Percentiles rank a stretch among this genome's conserved stretches.
These are phyloP conservation scores for Caenorhabditis afra DNA, from an alignment of 2,888 invertebrate genomes.

Conservation along the genomic window DNA sequence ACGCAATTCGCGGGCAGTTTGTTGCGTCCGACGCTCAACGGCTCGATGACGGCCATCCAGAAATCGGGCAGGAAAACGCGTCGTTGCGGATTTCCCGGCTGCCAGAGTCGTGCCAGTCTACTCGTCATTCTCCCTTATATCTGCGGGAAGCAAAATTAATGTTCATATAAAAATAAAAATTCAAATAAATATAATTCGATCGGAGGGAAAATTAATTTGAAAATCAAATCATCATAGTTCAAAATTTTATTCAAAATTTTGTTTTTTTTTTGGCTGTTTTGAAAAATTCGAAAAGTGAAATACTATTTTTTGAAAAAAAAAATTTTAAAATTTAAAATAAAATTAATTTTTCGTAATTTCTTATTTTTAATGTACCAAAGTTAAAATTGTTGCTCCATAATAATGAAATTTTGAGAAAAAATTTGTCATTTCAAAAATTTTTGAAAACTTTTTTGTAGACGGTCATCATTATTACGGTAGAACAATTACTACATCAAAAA, in stretches of 20 bases:
- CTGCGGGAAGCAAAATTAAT: neutral
- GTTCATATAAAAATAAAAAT: neutral
- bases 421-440: no score
- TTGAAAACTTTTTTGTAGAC: no score
- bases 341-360: no score
- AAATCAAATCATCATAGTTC: no score
- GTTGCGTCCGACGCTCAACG: slow-evolving; percentile 83
- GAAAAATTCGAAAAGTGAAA: neutral
- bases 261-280: neutral
- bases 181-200: no score
- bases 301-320: neutral
- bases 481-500: no score
- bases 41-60: slow-evolving; percentile 93
- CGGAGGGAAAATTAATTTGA: no score
- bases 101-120: slow-evolving; percentile 76
- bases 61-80: slow-evolving; percentile 95
- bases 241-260: no score
- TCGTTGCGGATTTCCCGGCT: slow-evolving; percentile 91
- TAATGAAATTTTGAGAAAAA: no score
- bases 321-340: neutral
- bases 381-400: no score
- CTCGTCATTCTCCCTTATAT: slow-evolving; percentile 71
- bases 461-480: no score
- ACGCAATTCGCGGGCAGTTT: slow-evolving; percentile 87
- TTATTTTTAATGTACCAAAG: no score